Evolutionary conservation across 2,113 vertebrate species (phyloP), one percentile per base, ranked within the genome.

Genomic region (Climacteris rufus): DNA sequence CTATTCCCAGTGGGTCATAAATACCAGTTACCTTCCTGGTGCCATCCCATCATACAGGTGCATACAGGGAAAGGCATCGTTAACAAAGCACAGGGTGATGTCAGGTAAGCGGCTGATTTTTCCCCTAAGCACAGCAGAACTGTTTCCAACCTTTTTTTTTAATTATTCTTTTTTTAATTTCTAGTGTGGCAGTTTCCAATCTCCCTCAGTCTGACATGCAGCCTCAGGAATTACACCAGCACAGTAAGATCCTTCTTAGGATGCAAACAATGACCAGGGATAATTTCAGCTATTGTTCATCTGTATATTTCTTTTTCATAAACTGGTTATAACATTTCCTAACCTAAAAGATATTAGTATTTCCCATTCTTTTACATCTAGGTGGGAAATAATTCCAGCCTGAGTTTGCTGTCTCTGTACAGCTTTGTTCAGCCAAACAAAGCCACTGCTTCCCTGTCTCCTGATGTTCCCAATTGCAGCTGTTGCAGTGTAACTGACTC

Each of bases 381-480:
- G 9, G 17, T 60, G 14, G 53, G 54, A 68, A 68, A 31, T 5
- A 25, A 76, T 56, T n/a, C 35, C 42, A 22, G 35, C 9, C 72
- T 45, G 40, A n/a, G 42, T 44, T 47, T 91, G 54, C 69, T 57
- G 70, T 54, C 50, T n/a, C 53, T 24, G 53, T 14, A n/a, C 37
- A 68, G 75, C 27, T 68, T 59, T 57, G 47, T 28, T 94, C 69
- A 86, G 53, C 24, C 74, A 68, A 42, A 75, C 8, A 52, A 75
- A 95, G 76, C 69, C 56, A 30, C 59, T 15, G 1, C 70, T 80
- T 52, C 40, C 54, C 37, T 24, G 35, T 80, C 71, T 93, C 86
- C 69, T 72, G 61, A 54, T 84, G 89, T 60, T 94, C 81, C 80
- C 53, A 54, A 3, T 40, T 83, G 70, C 72, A 89, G 87, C 56